Evolutionary conservation across 2,797 vertebrate species (phyloP).

Genomic region (Antrozous pallidus): DNA sequence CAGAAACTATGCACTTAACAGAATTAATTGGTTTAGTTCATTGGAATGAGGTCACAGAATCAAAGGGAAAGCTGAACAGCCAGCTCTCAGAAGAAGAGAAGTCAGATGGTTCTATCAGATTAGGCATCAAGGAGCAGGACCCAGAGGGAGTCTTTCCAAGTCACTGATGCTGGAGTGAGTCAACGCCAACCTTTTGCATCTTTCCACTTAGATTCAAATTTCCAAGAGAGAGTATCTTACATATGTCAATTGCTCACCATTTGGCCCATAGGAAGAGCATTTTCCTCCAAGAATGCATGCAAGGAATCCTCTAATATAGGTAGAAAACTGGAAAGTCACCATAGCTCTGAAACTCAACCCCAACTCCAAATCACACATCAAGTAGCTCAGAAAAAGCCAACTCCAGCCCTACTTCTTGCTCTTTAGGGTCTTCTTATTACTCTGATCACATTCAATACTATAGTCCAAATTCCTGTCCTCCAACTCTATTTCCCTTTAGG

Average conservation of each 20-base stretch:
- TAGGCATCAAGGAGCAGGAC: neutral
- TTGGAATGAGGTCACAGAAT: neutral
- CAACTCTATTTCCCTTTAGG: neutral
- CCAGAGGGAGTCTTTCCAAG: neutral
- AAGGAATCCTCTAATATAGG: neutral
- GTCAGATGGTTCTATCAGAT: neutral
- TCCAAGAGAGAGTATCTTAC: neutral
- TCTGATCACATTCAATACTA: neutral
- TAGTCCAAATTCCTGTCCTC: neutral
- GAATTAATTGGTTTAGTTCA: neutral
- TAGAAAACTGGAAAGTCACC: neutral
- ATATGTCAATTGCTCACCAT: neutral
- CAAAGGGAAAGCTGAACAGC: neutral
- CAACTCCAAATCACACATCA: too few species aligned
- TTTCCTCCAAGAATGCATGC: neutral
- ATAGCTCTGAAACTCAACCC: neutral
- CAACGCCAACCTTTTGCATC: rapidly evolving
- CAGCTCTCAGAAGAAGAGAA: neutral
- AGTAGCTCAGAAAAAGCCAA: neutral
- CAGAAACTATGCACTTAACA: neutral
- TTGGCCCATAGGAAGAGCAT: neutral
- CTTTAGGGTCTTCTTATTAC: neutral
- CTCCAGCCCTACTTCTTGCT: neutral
- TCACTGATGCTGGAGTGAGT: neutral
- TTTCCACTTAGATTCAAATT: neutral